phyloP scores from a whole-genome alignment of 2,113 vertebrate species.

The Rynchops niger region DNA sequence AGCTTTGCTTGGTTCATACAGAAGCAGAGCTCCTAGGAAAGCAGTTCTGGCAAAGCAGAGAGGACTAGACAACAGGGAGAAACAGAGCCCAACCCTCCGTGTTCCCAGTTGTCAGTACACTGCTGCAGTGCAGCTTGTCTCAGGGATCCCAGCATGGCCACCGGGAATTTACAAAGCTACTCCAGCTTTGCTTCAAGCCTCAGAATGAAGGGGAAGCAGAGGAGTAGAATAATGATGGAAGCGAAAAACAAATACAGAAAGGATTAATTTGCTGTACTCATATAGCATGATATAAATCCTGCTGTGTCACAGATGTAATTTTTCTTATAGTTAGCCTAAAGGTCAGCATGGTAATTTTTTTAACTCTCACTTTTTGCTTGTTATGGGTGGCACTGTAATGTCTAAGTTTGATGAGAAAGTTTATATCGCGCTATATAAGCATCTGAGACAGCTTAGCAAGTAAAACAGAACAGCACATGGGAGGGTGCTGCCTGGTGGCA shows the following conservation, averaged over 20 bases:
- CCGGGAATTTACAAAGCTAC: background rate
- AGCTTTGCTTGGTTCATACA: background rate
- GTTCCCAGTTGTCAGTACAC: background rate
- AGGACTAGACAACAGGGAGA: background rate
- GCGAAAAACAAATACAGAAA: accelerated
- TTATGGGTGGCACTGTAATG: background rate
- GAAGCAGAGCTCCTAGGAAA: background rate
- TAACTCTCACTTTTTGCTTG: background rate
- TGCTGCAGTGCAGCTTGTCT: background rate
- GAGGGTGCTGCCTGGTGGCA: background rate
- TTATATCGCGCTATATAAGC: background rate
- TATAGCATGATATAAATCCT: background rate
- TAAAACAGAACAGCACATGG: background rate
- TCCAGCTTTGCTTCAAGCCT: background rate
- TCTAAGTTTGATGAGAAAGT: background rate
- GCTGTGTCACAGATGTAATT: background rate
- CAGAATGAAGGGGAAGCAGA: background rate
- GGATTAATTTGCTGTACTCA: background rate
- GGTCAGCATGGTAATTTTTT: background rate
- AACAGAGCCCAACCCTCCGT: background rate
- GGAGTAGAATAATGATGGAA: background rate
- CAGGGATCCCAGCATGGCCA: background rate
- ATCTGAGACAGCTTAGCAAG: background rate
- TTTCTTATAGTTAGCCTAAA: background rate
- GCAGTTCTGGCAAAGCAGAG: background rate